Conservation (phyloP, 2,797 vertebrate genomes). For the Sparidentex hasta region DNA sequence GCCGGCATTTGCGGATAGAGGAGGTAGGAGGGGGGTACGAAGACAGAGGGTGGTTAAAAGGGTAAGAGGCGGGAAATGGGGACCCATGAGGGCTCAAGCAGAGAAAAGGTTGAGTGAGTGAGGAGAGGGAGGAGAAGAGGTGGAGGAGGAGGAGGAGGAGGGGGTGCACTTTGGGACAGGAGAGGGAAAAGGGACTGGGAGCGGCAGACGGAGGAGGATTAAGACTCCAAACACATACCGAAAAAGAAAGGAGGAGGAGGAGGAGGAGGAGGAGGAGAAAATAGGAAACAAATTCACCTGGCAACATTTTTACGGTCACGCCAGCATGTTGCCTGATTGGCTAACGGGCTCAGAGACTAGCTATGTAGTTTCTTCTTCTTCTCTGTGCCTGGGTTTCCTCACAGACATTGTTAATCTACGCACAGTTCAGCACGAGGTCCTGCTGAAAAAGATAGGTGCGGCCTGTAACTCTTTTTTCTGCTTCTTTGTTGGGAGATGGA, state of each 20-base stretch:
- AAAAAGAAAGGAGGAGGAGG: conserved; percentile 12
- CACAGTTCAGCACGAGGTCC: conserved; percentile 47
- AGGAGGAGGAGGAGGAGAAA: conserved; percentile 39
- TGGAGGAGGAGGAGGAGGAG: background rate
- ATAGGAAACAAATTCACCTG: conserved; percentile 65
- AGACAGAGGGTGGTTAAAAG: conserved; percentile 68
- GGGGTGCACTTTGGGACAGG: conserved; percentile 56
- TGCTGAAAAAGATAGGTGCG: conserved; percentile 35
- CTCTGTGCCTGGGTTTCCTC: conserved; percentile 25
- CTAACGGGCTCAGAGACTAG: conserved; percentile 36
- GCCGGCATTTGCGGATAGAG: conserved; percentile 39
- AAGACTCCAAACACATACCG: conserved; percentile 41
- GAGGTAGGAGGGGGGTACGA: conserved; percentile 33
- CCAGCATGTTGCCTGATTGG: conserved; percentile 52
- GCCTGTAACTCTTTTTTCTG: conserved; percentile 33
- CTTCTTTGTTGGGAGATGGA: conserved; percentile 53
- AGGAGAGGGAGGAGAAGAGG: conserved; percentile 32
- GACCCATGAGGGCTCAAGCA: conserved; percentile 62
- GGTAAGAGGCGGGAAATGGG: conserved; percentile 71
- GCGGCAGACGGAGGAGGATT: conserved; percentile 49
- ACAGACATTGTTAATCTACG: conserved; percentile 3
- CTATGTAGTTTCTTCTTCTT: conserved; percentile 26
- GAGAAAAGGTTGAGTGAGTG: conserved; percentile 66
- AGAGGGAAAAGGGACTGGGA: conserved; percentile 55
- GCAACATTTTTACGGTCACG: conserved; percentile 61